A percentile compares a stretch with the other conserved stretches of the same genome.
phyloP scores from a whole-genome alignment of 2,113 vertebrate species.

The Genyomyrus donnyi region DNA sequence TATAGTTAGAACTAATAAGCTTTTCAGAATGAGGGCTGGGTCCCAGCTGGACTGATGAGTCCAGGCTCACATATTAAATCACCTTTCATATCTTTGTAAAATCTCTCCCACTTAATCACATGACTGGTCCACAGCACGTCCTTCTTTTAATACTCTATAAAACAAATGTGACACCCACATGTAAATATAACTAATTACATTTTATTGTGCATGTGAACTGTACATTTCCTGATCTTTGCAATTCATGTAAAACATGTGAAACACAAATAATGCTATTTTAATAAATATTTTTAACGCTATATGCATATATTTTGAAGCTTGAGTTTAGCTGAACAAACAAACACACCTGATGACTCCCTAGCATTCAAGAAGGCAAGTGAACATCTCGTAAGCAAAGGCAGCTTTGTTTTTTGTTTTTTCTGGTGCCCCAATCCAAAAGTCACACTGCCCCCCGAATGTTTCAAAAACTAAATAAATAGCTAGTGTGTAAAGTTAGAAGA shows the following conservation, averaged over 20 bases:
- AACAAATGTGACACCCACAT: slow-evolving; percentile 71
- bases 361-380: slow-evolving; percentile 58
- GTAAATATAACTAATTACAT: slow-evolving; percentile 72
- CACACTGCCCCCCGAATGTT: too few species aligned
- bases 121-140: slow-evolving; percentile 75
- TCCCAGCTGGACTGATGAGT: slow-evolving; percentile 96
- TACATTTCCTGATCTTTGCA: slow-evolving; percentile 38
- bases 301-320: slow-evolving; percentile 28
- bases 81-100: slow-evolving; percentile 98
- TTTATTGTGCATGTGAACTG: neutral
- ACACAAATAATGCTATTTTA: neutral
- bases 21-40: slow-evolving; percentile 93
- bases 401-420: neutral
- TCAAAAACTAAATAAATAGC: neutral
- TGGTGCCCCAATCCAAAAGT: neutral
- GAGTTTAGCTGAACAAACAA: slow-evolving; percentile 59
- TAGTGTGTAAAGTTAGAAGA: neutral
- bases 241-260: neutral
- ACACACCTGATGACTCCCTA: slow-evolving; percentile 57
- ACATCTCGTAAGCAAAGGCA: slow-evolving; percentile 56
- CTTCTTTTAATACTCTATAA: slow-evolving; percentile 80
- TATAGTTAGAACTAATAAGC: slow-evolving; percentile 99
- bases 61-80: slow-evolving; percentile 99
- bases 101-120: slow-evolving; percentile 95
- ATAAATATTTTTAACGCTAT: slow-evolving; percentile 37